Evolutionary conservation across 2,888 invertebrate species (phyloP).

Genomic region (Anaspis maculata): DNA sequence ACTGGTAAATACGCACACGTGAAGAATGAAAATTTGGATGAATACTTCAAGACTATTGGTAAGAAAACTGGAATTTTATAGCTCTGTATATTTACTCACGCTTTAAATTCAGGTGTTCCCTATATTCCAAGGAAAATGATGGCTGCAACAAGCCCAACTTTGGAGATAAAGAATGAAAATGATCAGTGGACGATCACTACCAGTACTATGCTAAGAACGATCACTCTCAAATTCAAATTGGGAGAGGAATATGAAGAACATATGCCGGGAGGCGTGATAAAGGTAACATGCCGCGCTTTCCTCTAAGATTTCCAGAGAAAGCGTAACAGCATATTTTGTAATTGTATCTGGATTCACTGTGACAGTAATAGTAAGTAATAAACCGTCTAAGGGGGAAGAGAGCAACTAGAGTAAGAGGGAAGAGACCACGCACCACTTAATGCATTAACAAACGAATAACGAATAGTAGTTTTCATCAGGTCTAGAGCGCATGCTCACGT

Average conservation of each 20-base stretch:
- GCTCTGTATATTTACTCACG: background rate
- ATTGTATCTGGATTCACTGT: too few species aligned
- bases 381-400: too few species aligned
- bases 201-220: conserved; percentile 49
- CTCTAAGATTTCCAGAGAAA: background rate
- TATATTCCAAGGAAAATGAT: conserved; percentile 59
- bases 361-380: too few species aligned
- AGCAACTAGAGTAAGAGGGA: too few species aligned
- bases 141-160: conserved; percentile 49
- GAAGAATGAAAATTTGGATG: conserved; percentile 57
- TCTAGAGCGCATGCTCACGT: too few species aligned
- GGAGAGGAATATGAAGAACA: conserved; percentile 57
- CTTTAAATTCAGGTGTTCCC: conserved; percentile 51
- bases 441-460: too few species aligned
- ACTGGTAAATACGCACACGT: conserved; percentile 56
- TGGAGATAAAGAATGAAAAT: conserved; percentile 50
- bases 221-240: conserved; percentile 47
- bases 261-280: conserved; percentile 52
- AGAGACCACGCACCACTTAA: too few species aligned
- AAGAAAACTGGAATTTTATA: conserved; percentile 25
- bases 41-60: conserved; percentile 57
- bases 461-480: too few species aligned
- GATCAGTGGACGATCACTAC: conserved; percentile 52
- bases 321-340: too few species aligned
- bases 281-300: conserved; percentile 34